A percentile compares a stretch with the other conserved stretches of the same genome.
These are phyloP conservation scores for Scrobipalpa atriplicella DNA, from an alignment of 2,888 invertebrate genomes.

Conservation along the genomic window DNA sequence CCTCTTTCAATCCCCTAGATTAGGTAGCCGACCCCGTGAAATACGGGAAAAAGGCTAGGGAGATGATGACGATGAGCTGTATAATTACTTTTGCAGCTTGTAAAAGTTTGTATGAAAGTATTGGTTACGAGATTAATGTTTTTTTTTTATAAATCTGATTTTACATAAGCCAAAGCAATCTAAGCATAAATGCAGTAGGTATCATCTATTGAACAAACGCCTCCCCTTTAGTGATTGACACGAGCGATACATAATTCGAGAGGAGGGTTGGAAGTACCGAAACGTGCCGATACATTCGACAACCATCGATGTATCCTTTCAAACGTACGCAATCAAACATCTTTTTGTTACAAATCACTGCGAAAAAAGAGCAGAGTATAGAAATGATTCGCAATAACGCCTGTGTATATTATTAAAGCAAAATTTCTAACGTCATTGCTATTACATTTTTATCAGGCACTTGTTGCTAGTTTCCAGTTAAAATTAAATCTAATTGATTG, in stretches of 20 bases:
- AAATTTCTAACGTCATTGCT: neutral
- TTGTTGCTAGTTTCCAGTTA: neutral
- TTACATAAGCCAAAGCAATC: neutral
- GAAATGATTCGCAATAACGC: neutral
- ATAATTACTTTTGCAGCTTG: too few relatives aligned
- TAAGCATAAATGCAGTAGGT: too few relatives aligned
- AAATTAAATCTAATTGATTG: constrained; percentile 1
- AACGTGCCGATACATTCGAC: constrained; percentile 41
- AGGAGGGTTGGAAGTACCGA: constrained; percentile 31
- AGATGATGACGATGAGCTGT: too few relatives aligned
- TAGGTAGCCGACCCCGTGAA: too few relatives aligned
- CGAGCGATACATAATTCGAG: constrained; percentile 33
- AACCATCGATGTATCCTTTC: constrained; percentile 2
- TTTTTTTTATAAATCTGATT: neutral
- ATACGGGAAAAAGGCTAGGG: too few relatives aligned
- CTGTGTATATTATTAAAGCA: neutral
- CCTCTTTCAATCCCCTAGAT: too few relatives aligned
- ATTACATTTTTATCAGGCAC: neutral
- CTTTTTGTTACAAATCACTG: neutral
- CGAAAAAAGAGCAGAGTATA: neutral
- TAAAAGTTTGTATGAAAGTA: neutral
- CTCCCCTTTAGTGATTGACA: constrained; percentile 1
- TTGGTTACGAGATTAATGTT: neutral
- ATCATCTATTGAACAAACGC: neutral
- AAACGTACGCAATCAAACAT: constrained; percentile 5